phyloP scores from a whole-genome alignment of 2,113 vertebrate species.

The Crotalus tigris region DNA sequence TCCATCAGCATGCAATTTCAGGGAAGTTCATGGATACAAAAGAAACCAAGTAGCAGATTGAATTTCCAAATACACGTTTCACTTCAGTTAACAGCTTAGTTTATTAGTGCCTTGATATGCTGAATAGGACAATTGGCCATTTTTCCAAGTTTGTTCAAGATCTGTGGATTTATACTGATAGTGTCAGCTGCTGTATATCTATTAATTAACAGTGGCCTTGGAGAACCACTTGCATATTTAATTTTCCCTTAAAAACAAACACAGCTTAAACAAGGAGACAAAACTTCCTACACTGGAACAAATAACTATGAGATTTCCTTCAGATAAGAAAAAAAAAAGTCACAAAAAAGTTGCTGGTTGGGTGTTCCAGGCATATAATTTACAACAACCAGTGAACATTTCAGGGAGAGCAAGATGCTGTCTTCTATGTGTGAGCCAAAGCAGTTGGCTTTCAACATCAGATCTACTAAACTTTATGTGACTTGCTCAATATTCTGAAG shows the following conservation, averaged over 20 bases:
- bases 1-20: background rate
- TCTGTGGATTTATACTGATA: background rate
- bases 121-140: background rate
- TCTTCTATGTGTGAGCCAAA: background rate
- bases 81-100: background rate
- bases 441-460: background rate
- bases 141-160: background rate
- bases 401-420: background rate
- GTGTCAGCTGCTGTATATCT: background rate
- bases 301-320: background rate
- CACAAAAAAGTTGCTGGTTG: background rate
- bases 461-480: background rate
- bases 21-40: background rate
- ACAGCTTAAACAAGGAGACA: background rate
- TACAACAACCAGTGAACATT: background rate
- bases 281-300: background rate
- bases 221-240: background rate
- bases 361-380: background rate
- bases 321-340: background rate
- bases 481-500: background rate
- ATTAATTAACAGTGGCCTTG: background rate
- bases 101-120: background rate
- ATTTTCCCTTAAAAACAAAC: background rate
- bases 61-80: background rate
- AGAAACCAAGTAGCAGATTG: background rate